Evolutionary conservation across 2,113 vertebrate species (phyloP).

Genomic region (Theristicus caerulescens): DNA sequence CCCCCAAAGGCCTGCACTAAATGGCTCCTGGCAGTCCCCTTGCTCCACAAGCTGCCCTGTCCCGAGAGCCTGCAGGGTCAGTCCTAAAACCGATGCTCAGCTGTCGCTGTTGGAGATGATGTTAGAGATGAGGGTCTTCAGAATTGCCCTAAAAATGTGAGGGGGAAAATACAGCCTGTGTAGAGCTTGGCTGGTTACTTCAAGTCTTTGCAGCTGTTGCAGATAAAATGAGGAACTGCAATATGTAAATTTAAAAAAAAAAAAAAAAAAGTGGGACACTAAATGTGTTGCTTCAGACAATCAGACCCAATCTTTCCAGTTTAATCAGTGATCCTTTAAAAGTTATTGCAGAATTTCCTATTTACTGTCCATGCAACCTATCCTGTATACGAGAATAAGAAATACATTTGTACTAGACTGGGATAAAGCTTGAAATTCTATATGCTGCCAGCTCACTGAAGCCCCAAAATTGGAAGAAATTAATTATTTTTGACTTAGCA

Average conservation of each 20-base stretch:
- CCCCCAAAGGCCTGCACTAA: not conserved
- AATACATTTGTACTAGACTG: not conserved
- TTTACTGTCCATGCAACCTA: not conserved
- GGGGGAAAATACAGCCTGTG: accelerated
- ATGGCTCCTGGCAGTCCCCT: not conserved
- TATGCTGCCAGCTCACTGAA: not conserved
- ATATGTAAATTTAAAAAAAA: not conserved
- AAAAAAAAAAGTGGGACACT: too few relatives aligned
- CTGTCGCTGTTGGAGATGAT: not conserved
- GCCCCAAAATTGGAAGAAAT: not conserved
- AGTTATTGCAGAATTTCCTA: not conserved
- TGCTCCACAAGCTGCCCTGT: accelerated
- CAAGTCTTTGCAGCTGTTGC: not conserved
- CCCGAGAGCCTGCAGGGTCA: accelerated
- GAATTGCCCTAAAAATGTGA: not conserved
- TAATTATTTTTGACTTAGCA: not conserved
- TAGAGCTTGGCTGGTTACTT: not conserved
- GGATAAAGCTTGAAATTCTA: not conserved
- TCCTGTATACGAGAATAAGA: not conserved
- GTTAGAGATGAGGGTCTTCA: not conserved
- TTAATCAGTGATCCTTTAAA: not conserved
- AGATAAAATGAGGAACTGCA: not conserved
- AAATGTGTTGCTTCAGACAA: not conserved
- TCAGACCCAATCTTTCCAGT: not conserved
- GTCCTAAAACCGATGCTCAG: not conserved